Conservation (phyloP, 2,888 invertebrate species). For the Mellilla xanthometata region DNA sequence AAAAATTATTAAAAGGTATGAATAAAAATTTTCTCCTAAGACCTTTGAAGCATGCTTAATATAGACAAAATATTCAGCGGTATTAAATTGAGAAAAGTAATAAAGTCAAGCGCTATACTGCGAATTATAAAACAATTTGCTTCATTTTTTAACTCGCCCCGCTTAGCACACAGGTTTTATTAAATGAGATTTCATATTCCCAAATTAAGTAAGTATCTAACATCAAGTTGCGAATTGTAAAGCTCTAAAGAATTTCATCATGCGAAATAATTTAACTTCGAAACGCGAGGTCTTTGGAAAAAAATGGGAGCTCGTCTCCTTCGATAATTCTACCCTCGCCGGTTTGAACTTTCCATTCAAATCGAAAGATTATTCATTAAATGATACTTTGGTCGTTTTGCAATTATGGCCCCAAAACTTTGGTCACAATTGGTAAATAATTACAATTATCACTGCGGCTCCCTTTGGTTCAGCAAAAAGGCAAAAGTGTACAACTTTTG, state of each 20-base stretch:
- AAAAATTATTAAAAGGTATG: no score
- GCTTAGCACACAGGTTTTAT: slow-evolving; percentile 4
- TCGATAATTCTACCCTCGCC: slow-evolving; percentile 56
- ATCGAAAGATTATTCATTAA: slow-evolving; percentile 66
- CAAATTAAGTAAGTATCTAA: slow-evolving; percentile 55
- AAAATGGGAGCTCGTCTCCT: slow-evolving; percentile 58
- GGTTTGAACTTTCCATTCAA: slow-evolving; percentile 57
- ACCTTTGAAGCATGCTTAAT: no score
- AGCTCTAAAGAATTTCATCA: slow-evolving; percentile 63
- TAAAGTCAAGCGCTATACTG: background rate
- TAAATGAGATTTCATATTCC: slow-evolving; percentile 33
- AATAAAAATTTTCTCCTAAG: no score
- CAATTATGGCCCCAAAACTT: slow-evolving; percentile 73
- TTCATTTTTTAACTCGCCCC: background rate
- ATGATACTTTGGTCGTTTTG: slow-evolving; percentile 70
- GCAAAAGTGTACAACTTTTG: slow-evolving; percentile 70
- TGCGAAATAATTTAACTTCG: slow-evolving; percentile 72
- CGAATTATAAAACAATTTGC: background rate
- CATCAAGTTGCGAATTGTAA: slow-evolving; percentile 55
- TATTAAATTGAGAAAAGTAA: background rate
- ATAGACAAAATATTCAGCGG: no score
- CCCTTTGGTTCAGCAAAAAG: slow-evolving; percentile 76
- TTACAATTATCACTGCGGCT: slow-evolving; percentile 75
- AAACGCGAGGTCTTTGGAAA: slow-evolving; percentile 54
- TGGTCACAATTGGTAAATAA: slow-evolving; percentile 78